phyloP scores from a whole-genome alignment of 1,140 invertebrate species.

The Saccostrea cuccullata region DNA sequence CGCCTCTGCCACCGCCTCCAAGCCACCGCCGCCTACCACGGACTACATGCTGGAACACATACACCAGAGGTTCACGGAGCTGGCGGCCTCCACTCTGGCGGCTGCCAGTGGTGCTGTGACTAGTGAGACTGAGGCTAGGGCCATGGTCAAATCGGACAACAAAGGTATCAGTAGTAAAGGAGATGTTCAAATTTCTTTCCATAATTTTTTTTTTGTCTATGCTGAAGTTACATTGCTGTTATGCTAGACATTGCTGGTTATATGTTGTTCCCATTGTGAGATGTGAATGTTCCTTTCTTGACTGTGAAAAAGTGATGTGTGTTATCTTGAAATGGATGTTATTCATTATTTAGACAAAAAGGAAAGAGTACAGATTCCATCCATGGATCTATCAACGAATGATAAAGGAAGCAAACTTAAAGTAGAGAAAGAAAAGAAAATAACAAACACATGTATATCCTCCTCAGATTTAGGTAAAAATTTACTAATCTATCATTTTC shows the following conservation, averaged over 20 bases:
- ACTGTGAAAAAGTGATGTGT: too few relatives aligned
- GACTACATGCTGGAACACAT: slow-evolving; percentile 73
- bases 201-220: too few relatives aligned
- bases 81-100: slow-evolving; percentile 71
- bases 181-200: background rate
- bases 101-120: slow-evolving; percentile 73
- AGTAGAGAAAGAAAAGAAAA: slow-evolving; percentile 24
- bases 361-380: background rate
- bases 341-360: background rate
- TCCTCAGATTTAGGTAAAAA: background rate
- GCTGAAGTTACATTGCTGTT: too few relatives aligned
- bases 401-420: slow-evolving; percentile 1
- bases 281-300: too few relatives aligned
- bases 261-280: too few relatives aligned
- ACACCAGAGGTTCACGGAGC: slow-evolving; percentile 70
- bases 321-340: background rate
- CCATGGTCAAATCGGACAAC: slow-evolving; percentile 54
- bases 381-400: background rate
- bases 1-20: background rate
- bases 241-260: too few relatives aligned
- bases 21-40: slow-evolving; percentile 43
- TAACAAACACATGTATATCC: background rate
- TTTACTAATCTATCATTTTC: too few relatives aligned
- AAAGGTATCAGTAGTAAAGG: slow-evolving; percentile 41
- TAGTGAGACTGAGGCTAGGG: slow-evolving; percentile 70